phyloP scores from a whole-genome alignment of 2,888 invertebrate genomes.

The Limnephilus auricula region DNA sequence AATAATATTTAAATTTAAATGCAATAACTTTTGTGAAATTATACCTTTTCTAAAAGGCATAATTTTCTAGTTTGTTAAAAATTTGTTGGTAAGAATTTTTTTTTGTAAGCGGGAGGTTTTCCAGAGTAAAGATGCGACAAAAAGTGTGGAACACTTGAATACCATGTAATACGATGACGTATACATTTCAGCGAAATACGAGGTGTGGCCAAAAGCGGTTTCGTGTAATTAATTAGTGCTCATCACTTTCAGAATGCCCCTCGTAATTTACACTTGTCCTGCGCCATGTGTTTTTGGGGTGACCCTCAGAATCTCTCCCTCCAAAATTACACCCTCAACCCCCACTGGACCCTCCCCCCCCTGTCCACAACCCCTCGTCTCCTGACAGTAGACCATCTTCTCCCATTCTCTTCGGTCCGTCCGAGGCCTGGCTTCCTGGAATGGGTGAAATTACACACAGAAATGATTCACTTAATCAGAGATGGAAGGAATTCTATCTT shows the following conservation, averaged over 20 bases:
- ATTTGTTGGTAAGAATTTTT: too few species aligned
- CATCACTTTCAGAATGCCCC: conserved; percentile 54
- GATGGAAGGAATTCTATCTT: conserved; percentile 44
- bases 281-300: conserved; percentile 41
- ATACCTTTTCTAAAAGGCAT: too few species aligned
- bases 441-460: conserved; percentile 44
- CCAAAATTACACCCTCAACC: neutral
- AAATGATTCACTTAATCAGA: conserved; percentile 46
- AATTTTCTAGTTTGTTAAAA: too few species aligned
- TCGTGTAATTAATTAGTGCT: conserved; percentile 54
- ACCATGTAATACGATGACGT: conserved; percentile 8
- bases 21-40: too few species aligned
- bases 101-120: neutral
- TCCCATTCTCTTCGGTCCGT: neutral
- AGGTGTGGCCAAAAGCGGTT: conserved; percentile 43
- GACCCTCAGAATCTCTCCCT: conserved; percentile 38
- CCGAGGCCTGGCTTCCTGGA: conserved; percentile 8
- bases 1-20: too few species aligned
- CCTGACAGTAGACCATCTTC: neutral
- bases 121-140: neutral
- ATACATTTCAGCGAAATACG: conserved; percentile 29
- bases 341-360: neutral
- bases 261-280: conserved; percentile 52
- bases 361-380: neutral
- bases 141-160: neutral